Conservation (phyloP, 2,797 vertebrate genomes). For the Sternarchorhynchus goeldii region DNA sequence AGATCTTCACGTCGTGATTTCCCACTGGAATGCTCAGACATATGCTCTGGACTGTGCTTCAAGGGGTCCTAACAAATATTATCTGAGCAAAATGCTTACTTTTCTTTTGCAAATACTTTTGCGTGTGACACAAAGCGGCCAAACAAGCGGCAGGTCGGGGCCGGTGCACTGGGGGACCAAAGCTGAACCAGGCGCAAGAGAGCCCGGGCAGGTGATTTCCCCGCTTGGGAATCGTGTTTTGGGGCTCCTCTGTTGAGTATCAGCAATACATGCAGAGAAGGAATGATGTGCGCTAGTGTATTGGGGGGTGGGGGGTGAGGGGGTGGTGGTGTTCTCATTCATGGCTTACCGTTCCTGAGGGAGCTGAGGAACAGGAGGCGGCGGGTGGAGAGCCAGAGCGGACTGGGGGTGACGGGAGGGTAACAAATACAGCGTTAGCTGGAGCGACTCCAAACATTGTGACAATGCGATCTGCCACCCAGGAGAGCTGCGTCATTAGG, state of each 20-base stretch:
- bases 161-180: background rate
- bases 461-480: slow-evolving; percentile 56
- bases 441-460: slow-evolving; percentile 62
- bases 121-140: background rate
- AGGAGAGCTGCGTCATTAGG: slow-evolving; percentile 61
- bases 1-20: slow-evolving; percentile 1
- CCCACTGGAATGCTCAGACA: background rate
- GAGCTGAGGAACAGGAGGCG: slow-evolving; percentile 30
- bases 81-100: background rate
- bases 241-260: slow-evolving; percentile 74
- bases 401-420: background rate
- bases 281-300: slow-evolving; percentile 46
- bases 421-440: slow-evolving; percentile 41
- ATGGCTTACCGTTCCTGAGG: slow-evolving; percentile 67
- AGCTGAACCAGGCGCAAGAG: background rate
- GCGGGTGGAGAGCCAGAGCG: slow-evolving; percentile 14
- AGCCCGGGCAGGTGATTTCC: slow-evolving; percentile 11
- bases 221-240: slow-evolving; percentile 68
- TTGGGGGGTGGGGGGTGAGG: too few relatives aligned
- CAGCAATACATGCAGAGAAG: slow-evolving; percentile 76
- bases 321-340: slow-evolving; percentile 52
- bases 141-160: background rate
- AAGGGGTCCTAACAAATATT: background rate
- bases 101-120: background rate
- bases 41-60: background rate